A percentile compares a stretch with the other conserved stretches of the same genome.
Evolutionary conservation across 2,113 vertebrate species (phyloP).

Genomic region (Prochilodus magdalenae): DNA sequence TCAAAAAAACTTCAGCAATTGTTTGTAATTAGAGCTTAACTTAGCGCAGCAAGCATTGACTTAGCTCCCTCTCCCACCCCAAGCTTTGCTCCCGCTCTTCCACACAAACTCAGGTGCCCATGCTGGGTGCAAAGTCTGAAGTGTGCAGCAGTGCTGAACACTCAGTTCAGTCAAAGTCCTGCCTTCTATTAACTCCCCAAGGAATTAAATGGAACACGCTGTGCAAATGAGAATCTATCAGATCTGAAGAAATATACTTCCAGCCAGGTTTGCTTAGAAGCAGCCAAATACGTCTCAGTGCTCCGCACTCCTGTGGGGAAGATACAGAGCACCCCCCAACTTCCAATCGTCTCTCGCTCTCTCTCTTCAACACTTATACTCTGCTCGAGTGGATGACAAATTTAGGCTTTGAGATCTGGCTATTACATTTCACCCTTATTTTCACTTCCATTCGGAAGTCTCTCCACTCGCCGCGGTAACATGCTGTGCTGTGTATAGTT

Average conservation of each 20-base stretch:
- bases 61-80: background rate
- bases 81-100: background rate
- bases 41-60: background rate
- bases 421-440: conserved; percentile 8
- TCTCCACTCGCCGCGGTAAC: background rate
- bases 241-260: conserved; percentile 7
- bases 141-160: background rate
- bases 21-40: too few species aligned
- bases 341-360: background rate
- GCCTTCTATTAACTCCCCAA: background rate
- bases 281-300: background rate
- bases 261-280: background rate
- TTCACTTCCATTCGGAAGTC: background rate
- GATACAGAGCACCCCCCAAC: background rate
- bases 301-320: background rate
- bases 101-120: background rate
- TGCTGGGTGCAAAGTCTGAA: background rate
- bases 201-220: conserved; percentile 1
- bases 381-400: background rate
- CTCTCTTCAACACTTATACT: background rate
- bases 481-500: background rate
- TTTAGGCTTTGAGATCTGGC: background rate
- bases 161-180: background rate
- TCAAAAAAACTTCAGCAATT: too few species aligned
- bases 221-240: conserved; percentile 7